These are phyloP conservation scores for Chaetophractus vellerosus DNA, from an alignment of 2,797 vertebrate species.

Conservation along the genomic window DNA sequence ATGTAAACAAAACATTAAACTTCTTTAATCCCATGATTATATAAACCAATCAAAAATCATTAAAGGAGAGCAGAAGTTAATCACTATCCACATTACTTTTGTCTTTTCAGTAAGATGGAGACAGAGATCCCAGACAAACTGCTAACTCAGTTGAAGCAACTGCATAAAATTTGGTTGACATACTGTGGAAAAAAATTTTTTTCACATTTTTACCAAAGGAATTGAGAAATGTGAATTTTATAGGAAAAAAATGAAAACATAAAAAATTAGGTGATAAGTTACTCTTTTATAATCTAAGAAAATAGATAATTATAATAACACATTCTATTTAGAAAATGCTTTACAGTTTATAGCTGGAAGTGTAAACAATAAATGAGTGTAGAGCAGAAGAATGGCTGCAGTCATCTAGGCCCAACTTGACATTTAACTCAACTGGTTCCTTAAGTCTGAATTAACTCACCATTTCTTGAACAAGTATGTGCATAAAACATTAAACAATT, in stretches of 20 bases:
- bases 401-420: neutral
- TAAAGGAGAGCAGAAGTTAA: constrained; percentile 14
- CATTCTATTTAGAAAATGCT: neutral
- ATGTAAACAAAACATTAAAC: neutral
- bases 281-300: neutral
- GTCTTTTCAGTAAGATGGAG: neutral
- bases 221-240: neutral
- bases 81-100: neutral
- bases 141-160: neutral
- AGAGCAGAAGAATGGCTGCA: neutral
- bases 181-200: neutral
- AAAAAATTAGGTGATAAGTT: neutral
- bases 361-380: neutral
- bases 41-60: neutral
- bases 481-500: neutral
- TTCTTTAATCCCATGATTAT: neutral
- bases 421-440: neutral
- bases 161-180: neutral
- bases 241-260: neutral
- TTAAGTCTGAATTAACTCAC: neutral
- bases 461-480: neutral
- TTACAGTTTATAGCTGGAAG: neutral
- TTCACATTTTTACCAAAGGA: neutral
- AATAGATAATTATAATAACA: neutral
- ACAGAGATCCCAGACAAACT: neutral